Base-by-base conservation (phyloP, 1,140 invertebrate species). In the Luehdorfia chinensis region DNA sequence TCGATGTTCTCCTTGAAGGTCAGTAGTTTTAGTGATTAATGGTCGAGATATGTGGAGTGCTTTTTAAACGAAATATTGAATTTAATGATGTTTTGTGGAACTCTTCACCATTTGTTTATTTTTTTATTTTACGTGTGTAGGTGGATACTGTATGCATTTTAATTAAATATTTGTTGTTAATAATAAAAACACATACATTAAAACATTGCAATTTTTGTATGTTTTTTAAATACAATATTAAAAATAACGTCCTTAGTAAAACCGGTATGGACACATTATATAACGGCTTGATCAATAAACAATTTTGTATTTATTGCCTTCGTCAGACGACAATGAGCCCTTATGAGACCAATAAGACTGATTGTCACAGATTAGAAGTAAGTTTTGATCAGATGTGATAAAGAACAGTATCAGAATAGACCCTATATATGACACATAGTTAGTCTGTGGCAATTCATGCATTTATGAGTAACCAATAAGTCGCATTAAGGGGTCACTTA, bases 51-150 rank as follows among this genome's bases (percentile, higher is more conserved):
- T 80, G 74, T 80, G 71, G 75, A 80, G 76, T 84, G 81, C 75
- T 80, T 86, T 86, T 84, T 84, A 81, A 85, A 84, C 75, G 77
- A 84, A 84, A 86, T 86, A 83, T 84, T 81, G 75, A 80, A 84
- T 86, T 80, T 83, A 84, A 80, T 83, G 76, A 83, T 75, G 71
- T 86, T 86, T 80, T 77, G 64, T 77, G 63, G 62, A 73, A 69
- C 66, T 70, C 57, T 54, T 50, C 50, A 49, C 59, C 57, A 66
- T 76, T 64, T 73, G 71, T 74, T 78, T n/a, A n/a, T n/a, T n/a
- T n/a, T n/a, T n/a, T n/a, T n/a, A n/a, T n/a, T n/a, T 78, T 75
- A 73, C 21, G 18, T 13, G 12, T 13, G 28, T 31, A 31, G 6
- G 28, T 8, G 4, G n/a, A 31, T 31, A 11, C n/a, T n/a, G n/a